Evolutionary conservation across 92 coral and sea anemone genomes (phyloP), one percentile per base, ranked within the genome.

Genomic region (Zoanthus gigantus): DNA sequence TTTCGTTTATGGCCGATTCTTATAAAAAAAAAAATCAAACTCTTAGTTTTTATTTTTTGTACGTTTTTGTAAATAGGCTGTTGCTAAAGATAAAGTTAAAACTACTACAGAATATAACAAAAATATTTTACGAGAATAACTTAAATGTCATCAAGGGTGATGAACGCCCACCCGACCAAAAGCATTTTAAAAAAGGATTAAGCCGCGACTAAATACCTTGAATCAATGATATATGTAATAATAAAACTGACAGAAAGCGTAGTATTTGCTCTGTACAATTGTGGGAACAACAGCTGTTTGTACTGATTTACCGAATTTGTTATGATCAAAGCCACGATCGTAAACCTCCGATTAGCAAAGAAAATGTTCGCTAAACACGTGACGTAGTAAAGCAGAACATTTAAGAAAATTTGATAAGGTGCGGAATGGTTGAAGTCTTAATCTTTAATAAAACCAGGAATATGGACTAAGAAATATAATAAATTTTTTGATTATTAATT

Each of bases 151-250:
- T 81, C 85, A 65, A 47, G 42, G 9, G 60, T 60, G 44, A 81
- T 12, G 42, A 18, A 69, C 85, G 76, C 85, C 85, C 85, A 81
- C 85, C 34, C 10, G 12, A n/a, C 65, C 31, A 53, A 30, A 18
- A 77, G 58, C 12, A 77, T 66, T 52, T 28, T 50, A 76, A 56
- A 50, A 50, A 7, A 50, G 12, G 56, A 50, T 50, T 50, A 37
- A 37, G 42, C 42, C 12, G 56, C 12, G 56, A 50, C 7, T 9
- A n/a, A 23, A 13, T 77, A 31, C 47, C 29, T 30, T 54, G 82
- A 54, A 8, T 46, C 28, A 69, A 9, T 31, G 13, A 63, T 17
- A 63, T 63, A 1, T 23, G 0, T 23, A 23, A 23, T 63, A 17
- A 63, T 63, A n/a, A 63, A 63, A 9, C 6, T 16, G 6, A 63